Evolutionary conservation across 1,140 invertebrate genomes (phyloP), one percentile per base, ranked within the genome.

Genomic region (Epicauta chinensis): DNA sequence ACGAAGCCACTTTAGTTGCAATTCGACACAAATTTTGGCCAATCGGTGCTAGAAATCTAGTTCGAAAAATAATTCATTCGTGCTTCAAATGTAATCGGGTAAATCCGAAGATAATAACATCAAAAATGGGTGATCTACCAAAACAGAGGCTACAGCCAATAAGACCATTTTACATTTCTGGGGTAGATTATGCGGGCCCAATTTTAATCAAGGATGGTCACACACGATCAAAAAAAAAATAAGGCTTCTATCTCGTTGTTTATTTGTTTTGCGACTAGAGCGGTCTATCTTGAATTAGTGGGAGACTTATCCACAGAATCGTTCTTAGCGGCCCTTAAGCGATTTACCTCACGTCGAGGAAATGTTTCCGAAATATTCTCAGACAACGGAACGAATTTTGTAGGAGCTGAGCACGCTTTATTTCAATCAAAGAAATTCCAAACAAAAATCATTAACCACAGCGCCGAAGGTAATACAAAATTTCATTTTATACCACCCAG

Each of bases 241-340:
- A 14, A 51, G 50, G 38, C 17, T 9, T 68, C 3, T 1, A 23
- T 23, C 17, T 23, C 1, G 1, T 23, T 23, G 0, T 69, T 69
- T 48, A 54, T 67, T 3, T 72, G 66, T 39, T 51, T 62, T 6
- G 37, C 55, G 0, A 65, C 61, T 2, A 53, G 53, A 16, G 63
- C 62, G 2, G 50, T 68, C 3, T 67, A 71, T 47, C 13, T 72
- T 3, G 66, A 48, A 32, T 51, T 34, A 48, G 58, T 50, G 39
- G 52, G 32, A 14, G 32, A 14, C 48, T 40, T 62, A n/a, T 52
- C 55, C 34, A 51, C 58, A 30, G 46, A 62, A 0, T 44, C 29
- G 3, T 63, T 59, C 34, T 32, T 61, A 42, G 32, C 53, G 32
- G 58, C 56, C 14, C 45, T 64, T 12, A 62, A 59, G 34, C 42